Evolutionary conservation across 2,113 vertebrate species (phyloP).

Genomic region (Rhineura floridana): DNA sequence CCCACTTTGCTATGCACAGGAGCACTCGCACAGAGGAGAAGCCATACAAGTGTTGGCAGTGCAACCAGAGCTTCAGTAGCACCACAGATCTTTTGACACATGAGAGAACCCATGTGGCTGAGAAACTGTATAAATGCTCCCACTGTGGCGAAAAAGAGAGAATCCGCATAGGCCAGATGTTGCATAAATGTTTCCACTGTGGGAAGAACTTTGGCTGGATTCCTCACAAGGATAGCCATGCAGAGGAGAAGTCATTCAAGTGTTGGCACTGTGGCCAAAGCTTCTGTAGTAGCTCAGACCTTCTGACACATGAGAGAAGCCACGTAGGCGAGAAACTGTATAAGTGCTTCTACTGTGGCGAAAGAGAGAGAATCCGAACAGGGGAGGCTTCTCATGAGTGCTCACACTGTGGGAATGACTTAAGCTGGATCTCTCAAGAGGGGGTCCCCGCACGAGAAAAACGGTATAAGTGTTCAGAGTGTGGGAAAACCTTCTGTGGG

Average conservation of each 20-base stretch:
- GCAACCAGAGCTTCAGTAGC: conserved; percentile 84
- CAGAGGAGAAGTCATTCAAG: not conserved
- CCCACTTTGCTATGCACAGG: not conserved
- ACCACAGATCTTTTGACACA: conserved; percentile 85
- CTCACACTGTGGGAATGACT: conserved; percentile 51
- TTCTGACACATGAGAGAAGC: not conserved
- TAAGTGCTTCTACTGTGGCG: conserved; percentile 71
- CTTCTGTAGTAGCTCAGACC: not conserved
- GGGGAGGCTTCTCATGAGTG: conserved; percentile 51
- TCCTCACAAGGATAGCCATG: conserved; percentile 29
- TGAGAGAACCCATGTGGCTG: conserved; percentile 83
- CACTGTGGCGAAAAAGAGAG: conserved; percentile 64
- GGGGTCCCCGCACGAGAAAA: conserved; percentile 1
- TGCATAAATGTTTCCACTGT: conserved; percentile 45
- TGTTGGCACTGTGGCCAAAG: not conserved
- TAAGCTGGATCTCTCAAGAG: conserved; percentile 49
- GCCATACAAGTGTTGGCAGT: conserved; percentile 59
- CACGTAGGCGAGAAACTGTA: conserved; percentile 62
- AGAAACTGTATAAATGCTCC: conserved; percentile 78
- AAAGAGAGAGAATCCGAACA: conserved; percentile 43
- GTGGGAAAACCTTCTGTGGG: not conserved
- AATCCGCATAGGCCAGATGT: conserved; percentile 49
- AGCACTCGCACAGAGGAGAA: conserved; percentile 43
- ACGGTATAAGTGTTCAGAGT: not conserved
- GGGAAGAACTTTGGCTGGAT: conserved; percentile 59